phyloP scores from a whole-genome alignment of 2,113 vertebrate species.

The Ophthalmolycus amberensis region DNA sequence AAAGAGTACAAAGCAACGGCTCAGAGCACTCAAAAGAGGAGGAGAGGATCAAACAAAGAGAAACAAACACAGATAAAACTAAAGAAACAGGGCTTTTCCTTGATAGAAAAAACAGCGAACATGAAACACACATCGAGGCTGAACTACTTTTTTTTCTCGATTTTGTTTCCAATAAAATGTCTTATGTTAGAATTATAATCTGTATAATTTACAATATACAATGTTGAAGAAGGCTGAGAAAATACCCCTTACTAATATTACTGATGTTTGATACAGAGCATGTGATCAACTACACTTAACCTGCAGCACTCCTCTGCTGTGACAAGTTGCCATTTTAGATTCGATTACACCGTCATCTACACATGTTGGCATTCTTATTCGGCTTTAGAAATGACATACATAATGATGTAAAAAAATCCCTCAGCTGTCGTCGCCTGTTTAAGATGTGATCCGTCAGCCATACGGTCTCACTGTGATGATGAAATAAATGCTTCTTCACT shows the following conservation, averaged over 20 bases:
- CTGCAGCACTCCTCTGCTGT: slow-evolving; percentile 87
- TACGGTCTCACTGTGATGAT: slow-evolving; percentile 4
- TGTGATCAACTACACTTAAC: slow-evolving; percentile 88
- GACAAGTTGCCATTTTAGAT: slow-evolving; percentile 88
- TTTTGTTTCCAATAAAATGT: slow-evolving; percentile 86
- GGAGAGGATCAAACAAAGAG: slow-evolving; percentile 50
- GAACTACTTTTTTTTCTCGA: slow-evolving; percentile 86
- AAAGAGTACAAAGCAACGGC: slow-evolving; percentile 88
- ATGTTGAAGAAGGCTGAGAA: slow-evolving; percentile 96
- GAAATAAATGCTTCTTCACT: slow-evolving; percentile 5
- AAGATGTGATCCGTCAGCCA: slow-evolving; percentile 52
- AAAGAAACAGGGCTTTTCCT: slow-evolving; percentile 64
- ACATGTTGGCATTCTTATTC: slow-evolving; percentile 89
- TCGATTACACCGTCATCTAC: slow-evolving; percentile 88
- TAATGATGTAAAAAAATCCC: slow-evolving; percentile 13
- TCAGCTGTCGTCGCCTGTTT: slow-evolving; percentile 42
- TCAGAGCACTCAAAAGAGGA: slow-evolving; percentile 88
- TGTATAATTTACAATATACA: slow-evolving; percentile 99
- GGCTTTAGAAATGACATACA: slow-evolving; percentile 78
- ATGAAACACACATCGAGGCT: slow-evolving; percentile 94
- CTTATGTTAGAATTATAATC: slow-evolving; percentile 97
- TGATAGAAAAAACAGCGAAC: slow-evolving; percentile 90
- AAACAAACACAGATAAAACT: slow-evolving; percentile 45
- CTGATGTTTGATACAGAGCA: slow-evolving; percentile 92
- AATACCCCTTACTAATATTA: slow-evolving; percentile 93